Evolutionary conservation across 2,113 vertebrate genomes (phyloP).

Genomic region (Trachemys scripta): DNA sequence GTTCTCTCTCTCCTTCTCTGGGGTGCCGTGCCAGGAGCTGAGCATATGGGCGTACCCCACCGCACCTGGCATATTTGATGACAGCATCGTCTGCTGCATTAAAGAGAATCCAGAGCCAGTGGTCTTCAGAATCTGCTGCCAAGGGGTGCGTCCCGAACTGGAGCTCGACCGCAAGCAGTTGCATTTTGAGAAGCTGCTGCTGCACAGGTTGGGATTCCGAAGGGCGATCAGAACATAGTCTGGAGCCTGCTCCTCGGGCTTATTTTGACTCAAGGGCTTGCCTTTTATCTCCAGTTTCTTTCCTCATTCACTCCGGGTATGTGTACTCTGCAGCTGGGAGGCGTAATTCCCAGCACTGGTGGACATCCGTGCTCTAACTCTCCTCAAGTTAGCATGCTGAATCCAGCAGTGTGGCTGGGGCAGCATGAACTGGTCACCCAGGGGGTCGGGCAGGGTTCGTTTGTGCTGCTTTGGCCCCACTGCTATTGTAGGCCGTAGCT

Average conservation of each 20-base stretch:
- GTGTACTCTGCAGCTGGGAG: background rate
- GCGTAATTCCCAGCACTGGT: background rate
- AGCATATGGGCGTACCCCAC: slow-evolving; percentile 92
- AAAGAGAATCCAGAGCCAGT: slow-evolving; percentile 86
- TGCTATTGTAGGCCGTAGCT: no score
- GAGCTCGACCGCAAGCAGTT: slow-evolving; percentile 85
- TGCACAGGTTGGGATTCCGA: slow-evolving; percentile 84
- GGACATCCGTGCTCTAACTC: no score
- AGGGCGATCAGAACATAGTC: fast-evolving
- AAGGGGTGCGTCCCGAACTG: slow-evolving; percentile 87
- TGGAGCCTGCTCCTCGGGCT: background rate
- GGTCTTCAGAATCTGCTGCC: slow-evolving; percentile 86
- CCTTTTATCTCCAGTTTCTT: background rate
- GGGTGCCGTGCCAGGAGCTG: slow-evolving; percentile 76
- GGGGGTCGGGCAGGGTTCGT: no score
- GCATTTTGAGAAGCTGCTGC: slow-evolving; percentile 85
- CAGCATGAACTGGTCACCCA: no score
- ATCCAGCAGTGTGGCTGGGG: background rate
- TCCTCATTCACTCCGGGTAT: background rate
- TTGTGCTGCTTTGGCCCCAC: no score
- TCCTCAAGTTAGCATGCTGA: background rate
- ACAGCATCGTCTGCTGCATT: slow-evolving; percentile 88
- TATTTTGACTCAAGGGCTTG: background rate
- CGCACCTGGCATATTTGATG: slow-evolving; percentile 82
- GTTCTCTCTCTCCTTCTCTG: background rate